Evolutionary conservation across 2,113 vertebrate genomes (phyloP).

Genomic region (Desmodus rotundus): DNA sequence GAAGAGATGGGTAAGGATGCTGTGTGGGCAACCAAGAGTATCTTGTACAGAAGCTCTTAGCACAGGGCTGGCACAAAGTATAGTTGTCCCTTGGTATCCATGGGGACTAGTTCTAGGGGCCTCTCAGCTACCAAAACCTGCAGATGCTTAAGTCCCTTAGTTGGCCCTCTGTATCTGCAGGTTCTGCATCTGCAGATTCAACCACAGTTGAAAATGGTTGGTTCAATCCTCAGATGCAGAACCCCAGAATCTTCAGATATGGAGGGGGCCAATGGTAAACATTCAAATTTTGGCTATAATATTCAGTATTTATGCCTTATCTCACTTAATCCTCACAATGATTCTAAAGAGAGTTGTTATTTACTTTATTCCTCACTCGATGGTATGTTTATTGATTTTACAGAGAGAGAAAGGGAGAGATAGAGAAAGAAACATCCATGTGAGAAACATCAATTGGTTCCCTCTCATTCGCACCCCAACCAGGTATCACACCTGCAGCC

Average conservation of each 20-base stretch:
- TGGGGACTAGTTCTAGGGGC: not conserved
- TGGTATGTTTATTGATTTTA: too few species aligned
- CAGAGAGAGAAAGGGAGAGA: too few species aligned
- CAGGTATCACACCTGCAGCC: too few species aligned
- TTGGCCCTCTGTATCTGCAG: not conserved
- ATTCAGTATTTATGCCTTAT: not conserved
- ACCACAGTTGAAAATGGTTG: not conserved
- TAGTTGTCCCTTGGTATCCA: not conserved
- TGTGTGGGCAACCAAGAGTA: not conserved
- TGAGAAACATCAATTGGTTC: too few species aligned
- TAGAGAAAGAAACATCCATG: too few species aligned
- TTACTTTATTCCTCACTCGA: too few species aligned
- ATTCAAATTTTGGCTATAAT: not conserved
- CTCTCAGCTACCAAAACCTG: not conserved
- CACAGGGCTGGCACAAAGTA: not conserved
- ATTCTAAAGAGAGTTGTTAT: too few species aligned
- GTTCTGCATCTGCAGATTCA: not conserved
- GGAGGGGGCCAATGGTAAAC: not conserved
- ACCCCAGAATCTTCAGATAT: not conserved
- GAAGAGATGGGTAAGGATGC: not conserved
- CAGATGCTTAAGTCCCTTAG: not conserved
- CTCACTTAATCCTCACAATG: not conserved
- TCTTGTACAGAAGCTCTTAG: not conserved
- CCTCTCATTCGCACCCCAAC: too few species aligned
- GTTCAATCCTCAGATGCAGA: not conserved